Evolutionary conservation across 2,888 invertebrate genomes (phyloP), one percentile per base, ranked within the genome.

Genomic region (Phalera bucephala): DNA sequence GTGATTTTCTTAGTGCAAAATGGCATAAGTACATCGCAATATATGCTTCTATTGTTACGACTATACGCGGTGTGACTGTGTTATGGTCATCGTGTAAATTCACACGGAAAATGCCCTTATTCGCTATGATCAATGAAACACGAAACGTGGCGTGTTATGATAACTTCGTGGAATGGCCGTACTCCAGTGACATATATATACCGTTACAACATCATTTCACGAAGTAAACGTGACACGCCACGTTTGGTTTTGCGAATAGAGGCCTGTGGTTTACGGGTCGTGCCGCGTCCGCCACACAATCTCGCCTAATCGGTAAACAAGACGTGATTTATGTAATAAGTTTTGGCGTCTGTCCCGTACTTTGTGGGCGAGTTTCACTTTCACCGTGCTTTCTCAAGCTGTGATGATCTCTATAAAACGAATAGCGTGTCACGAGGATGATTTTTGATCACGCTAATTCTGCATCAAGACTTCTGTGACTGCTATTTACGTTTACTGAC

Each of bases 381-480:
- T 88, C 88, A 73, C 87, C 58, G 67, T 34, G 48, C 85, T 87
- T 86, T 88, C 86, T 81, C 80, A 65, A 65, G 71, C 60, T 80
- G 56, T 71, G 64, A 61, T 49, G 52, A 57, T 64, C 30, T 51
- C 35, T 55, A 58, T 54, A 45, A 49, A 48, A 59, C 49, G 49
- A 48, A 43, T 49, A 45, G 47, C 28, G 35, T 25, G 44, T 34
- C 46, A 50, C 39, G 37, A 45, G 43, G 47, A 55, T 55, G 35
- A 32, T 31, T 41, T 40, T 20, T 10, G 29, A 52, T 33, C 55
- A 58, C 50, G 56, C 40, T 33, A 58, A 40, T 48, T 45, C 39
- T 30, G 22, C 33, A 20, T 31, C 12, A 31, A 29, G 34, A 40
- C 22, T 46, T 45, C 40, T 43, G 30, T 40, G 43, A 40, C 35